Percentiles rank a stretch among this genome's conserved stretches.
Conservation (phyloP, 2,113 vertebrate genomes). For the Ploceus nigricollis region DNA sequence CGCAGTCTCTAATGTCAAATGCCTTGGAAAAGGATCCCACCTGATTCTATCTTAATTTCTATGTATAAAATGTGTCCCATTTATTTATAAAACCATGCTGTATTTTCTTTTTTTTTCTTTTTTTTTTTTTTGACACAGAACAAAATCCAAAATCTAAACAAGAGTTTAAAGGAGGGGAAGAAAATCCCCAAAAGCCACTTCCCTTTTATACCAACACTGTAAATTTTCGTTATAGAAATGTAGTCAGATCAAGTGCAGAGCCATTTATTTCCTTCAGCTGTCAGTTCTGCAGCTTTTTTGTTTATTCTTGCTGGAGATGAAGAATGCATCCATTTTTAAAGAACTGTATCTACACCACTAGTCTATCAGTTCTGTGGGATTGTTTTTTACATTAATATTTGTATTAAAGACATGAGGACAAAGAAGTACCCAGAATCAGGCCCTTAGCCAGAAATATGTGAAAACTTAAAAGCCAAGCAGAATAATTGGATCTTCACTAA, state of each 20-base stretch:
- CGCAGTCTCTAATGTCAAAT: background rate
- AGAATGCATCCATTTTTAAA: background rate
- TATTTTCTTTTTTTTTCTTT: background rate
- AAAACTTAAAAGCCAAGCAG: conserved; percentile 61
- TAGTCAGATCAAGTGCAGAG: background rate
- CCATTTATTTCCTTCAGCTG: background rate
- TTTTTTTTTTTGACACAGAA: background rate
- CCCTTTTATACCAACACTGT: background rate
- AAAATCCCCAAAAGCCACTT: background rate
- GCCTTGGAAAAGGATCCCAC: background rate
- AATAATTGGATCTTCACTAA: conserved; percentile 57
- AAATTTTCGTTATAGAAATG: background rate
- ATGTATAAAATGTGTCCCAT: background rate
- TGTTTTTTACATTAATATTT: background rate
- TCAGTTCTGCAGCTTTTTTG: background rate
- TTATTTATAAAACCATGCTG: background rate
- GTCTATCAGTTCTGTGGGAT: background rate
- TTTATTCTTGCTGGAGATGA: background rate
- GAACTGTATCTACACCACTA: background rate
- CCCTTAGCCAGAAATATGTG: conserved; percentile 9
- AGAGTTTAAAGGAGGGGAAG: background rate
- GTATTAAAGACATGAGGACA: background rate
- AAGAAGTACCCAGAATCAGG: background rate
- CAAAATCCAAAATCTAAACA: background rate
- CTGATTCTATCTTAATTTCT: background rate